These are phyloP conservation scores for Xylocopa sonorina DNA, from an alignment of 1,140 invertebrate genomes.

Conservation along the genomic window DNA sequence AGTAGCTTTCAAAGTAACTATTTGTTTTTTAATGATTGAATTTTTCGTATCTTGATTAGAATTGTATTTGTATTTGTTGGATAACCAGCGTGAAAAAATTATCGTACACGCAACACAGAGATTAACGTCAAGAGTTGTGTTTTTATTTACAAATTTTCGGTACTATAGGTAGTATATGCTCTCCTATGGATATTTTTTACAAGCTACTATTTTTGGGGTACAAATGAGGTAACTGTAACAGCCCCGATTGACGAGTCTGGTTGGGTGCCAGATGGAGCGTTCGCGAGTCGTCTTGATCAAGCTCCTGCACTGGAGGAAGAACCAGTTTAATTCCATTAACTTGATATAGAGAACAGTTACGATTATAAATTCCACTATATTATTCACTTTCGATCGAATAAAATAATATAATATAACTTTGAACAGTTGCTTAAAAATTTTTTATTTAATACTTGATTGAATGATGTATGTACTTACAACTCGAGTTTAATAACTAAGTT, in stretches of 20 bases:
- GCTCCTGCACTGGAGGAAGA: background rate
- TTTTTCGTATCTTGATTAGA: background rate
- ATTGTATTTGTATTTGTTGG: too few relatives aligned
- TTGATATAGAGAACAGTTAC: background rate
- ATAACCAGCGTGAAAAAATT: background rate
- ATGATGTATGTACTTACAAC: too few relatives aligned
- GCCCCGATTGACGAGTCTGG: constrained; percentile 65
- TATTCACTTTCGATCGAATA: background rate
- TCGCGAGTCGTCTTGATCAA: constrained; percentile 29
- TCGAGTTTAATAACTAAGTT: too few relatives aligned
- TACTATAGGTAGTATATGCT: constrained; percentile 45
- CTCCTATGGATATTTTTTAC: constrained; percentile 62
- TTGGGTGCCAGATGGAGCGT: constrained; percentile 69
- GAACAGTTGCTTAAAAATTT: background rate
- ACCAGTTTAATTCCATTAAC: background rate
- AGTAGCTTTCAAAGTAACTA: constrained; percentile 35
- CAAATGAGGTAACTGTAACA: constrained; percentile 46
- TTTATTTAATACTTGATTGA: background rate
- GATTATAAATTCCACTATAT: background rate
- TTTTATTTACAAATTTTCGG: too few relatives aligned
- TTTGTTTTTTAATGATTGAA: background rate
- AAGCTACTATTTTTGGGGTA: constrained; percentile 68
- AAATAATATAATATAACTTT: background rate
- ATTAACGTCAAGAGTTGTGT: background rate
- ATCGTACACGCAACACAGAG: background rate